Evolutionary conservation across 2,113 vertebrate genomes (phyloP).

Genomic region (Ceyx cyanopectus): DNA sequence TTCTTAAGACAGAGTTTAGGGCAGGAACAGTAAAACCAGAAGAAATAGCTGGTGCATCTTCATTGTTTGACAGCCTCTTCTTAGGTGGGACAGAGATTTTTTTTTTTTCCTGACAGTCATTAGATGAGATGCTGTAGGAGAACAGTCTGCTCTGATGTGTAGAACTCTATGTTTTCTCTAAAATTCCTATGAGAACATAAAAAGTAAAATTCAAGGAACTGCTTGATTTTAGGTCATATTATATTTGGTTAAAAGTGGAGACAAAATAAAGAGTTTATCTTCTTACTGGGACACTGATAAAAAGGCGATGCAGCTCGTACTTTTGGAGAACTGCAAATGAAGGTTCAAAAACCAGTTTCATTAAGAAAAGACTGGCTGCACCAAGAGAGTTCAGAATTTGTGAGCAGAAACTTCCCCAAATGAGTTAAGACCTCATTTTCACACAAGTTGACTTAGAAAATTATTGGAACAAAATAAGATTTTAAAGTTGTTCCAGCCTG

Average conservation of each 20-base stretch:
- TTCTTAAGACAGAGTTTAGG: neutral
- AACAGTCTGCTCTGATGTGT: slow-evolving; percentile 6
- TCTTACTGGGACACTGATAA: neutral
- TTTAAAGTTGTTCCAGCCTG: neutral
- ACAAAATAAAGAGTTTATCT: neutral
- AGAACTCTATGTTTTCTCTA: neutral
- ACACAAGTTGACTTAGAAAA: neutral
- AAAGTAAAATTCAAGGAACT: neutral
- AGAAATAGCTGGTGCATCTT: neutral
- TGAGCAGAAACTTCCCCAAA: neutral
- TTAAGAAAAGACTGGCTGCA: neutral
- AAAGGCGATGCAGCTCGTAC: neutral
- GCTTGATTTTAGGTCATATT: neutral
- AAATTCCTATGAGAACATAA: neutral
- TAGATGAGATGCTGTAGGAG: neutral
- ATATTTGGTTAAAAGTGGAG: neutral
- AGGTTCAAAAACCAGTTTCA: neutral
- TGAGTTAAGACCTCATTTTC: neutral
- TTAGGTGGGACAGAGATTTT: neutral
- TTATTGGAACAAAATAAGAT: neutral
- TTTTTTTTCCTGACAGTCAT: neutral
- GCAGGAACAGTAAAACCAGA: neutral
- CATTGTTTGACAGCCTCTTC: neutral
- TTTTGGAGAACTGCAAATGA: neutral
- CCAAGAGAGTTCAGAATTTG: neutral